Evolutionary conservation across 2,113 vertebrate species (phyloP).

Genomic region (Aix galericulata): DNA sequence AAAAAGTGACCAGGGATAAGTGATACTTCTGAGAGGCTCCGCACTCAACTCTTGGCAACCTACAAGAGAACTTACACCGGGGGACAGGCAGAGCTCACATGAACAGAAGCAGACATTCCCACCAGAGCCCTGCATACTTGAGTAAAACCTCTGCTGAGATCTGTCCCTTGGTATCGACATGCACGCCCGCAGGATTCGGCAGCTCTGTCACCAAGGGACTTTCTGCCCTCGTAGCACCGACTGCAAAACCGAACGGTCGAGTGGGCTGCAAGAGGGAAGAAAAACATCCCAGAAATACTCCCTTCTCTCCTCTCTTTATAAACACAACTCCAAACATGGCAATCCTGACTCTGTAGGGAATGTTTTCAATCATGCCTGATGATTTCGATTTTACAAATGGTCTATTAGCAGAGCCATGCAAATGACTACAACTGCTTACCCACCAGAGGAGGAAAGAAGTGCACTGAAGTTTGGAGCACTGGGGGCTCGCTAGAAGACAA

Average conservation of each 20-base stretch:
- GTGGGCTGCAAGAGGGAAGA: not conserved
- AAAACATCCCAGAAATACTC: not conserved
- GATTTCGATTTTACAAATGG: slow-evolving; percentile 10
- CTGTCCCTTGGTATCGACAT: not conserved
- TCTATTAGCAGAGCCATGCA: not conserved
- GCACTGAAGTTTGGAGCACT: not conserved
- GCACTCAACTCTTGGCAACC: not conserved
- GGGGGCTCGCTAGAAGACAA: not conserved
- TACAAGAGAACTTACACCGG: not conserved
- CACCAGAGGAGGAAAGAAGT: not conserved
- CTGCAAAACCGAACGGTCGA: not conserved
- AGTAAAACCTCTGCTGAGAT: not conserved
- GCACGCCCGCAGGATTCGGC: not conserved
- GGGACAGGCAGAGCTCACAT: not conserved
- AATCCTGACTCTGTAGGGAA: slow-evolving; percentile 13
- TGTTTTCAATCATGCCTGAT: slow-evolving; percentile 13
- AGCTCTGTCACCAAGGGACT: not conserved
- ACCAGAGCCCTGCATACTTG: not conserved
- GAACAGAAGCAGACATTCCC: not conserved
- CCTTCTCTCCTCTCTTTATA: not conserved
- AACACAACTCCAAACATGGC: slow-evolving; percentile 33
- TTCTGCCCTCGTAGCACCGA: not conserved
- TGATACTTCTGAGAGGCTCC: not conserved
- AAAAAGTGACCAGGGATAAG: not conserved
- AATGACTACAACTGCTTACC: slow-evolving; percentile 2